A percentile compares a stretch with the other conserved stretches of the same genome.
Evolutionary conservation across 1,140 invertebrate genomes (phyloP).

Genomic region (Panagrolaimus sp.): DNA sequence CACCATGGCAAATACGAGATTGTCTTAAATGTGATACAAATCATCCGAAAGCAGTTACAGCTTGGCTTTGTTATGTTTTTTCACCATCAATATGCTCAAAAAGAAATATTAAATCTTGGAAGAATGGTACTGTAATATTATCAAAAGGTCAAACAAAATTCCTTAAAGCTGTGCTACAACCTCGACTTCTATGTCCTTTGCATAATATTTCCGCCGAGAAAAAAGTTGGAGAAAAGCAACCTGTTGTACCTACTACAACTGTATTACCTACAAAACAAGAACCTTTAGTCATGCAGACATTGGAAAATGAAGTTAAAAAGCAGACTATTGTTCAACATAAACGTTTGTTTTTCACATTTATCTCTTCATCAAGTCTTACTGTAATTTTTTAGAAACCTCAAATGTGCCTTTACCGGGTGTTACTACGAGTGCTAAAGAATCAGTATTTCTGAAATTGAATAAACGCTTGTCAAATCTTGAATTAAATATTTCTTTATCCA

Average conservation of each 20-base stretch:
- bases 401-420: constrained; percentile 33
- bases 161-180: not conserved
- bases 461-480: constrained; percentile 92
- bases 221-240: not conserved
- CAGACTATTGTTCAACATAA: not conserved
- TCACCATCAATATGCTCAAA: not conserved
- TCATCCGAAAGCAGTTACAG: not conserved
- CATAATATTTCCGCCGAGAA: not conserved
- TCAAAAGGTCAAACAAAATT: not conserved
- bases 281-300: constrained; percentile 6
- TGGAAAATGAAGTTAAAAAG: not conserved
- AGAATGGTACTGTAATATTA: not conserved
- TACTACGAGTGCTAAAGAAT: constrained; percentile 72
- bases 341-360: constrained; percentile 15
- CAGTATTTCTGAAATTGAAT: constrained; percentile 83
- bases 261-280: constrained; percentile 16
- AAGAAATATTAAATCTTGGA: too few relatives aligned
- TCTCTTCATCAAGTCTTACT: constrained; percentile 16
- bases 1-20: constrained; percentile 4
- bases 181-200: not conserved
- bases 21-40: constrained; percentile 1
- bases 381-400: not conserved
- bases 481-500: constrained; percentile 87
- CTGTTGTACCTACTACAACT: not conserved
- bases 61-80: constrained; percentile 9